Conservation (phyloP, 92 coral and sea anemone species). For the Virgularia gustaviana region DNA sequence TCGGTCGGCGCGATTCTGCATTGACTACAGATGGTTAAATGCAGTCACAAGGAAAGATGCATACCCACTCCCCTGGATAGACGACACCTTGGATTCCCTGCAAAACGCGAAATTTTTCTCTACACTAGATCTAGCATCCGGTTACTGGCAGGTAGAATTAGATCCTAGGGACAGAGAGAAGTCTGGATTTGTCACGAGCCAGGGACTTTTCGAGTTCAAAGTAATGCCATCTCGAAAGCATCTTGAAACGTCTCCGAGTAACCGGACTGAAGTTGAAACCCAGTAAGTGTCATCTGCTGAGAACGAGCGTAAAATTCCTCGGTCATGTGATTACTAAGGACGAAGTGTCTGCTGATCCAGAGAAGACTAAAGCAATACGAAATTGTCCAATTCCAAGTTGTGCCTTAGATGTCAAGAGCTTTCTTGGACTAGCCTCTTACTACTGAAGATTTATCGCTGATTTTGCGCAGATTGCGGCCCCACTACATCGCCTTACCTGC, state of each 20-base stretch:
- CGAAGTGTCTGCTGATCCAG: neutral
- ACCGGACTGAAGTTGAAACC: conserved; percentile 2
- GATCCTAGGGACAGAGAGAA: too few species aligned
- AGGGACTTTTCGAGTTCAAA: too few species aligned
- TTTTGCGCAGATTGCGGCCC: neutral
- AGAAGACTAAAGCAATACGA: neutral
- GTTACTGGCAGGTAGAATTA: too few species aligned
- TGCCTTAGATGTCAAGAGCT: conserved; percentile 4
- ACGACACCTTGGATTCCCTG: conserved; percentile 2
- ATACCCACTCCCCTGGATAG: too few species aligned
- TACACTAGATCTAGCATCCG: too few species aligned
- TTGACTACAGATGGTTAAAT: neutral
- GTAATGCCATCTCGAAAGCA: neutral
- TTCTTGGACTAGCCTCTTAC: neutral
- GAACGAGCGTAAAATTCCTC: conserved; percentile 1
- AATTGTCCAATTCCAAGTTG: neutral
- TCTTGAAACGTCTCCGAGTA: neutral
- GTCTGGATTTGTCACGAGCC: too few species aligned
- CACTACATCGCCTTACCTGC: neutral
- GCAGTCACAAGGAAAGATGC: neutral
- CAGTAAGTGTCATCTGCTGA: conserved; percentile 1
- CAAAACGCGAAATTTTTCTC: neutral
- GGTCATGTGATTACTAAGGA: conserved; percentile 1
- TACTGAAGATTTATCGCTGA: neutral
- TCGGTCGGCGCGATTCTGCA: too few species aligned